phyloP scores from a whole-genome alignment of 2,113 vertebrate species.

The Alaudala cheleensis region DNA sequence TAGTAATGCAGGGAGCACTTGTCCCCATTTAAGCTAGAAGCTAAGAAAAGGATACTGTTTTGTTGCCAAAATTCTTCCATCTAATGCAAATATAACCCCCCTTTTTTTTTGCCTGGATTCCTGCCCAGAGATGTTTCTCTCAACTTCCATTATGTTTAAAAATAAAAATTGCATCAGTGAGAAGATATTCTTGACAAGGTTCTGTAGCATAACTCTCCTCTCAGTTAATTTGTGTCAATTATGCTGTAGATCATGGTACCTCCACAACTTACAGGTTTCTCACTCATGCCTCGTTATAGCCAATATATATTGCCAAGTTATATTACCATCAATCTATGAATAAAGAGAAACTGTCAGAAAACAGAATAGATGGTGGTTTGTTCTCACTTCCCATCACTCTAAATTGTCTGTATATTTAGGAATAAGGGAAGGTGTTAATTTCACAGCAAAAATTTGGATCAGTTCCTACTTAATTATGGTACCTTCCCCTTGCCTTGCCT shows the following conservation, averaged over 20 bases:
- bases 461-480: not conserved
- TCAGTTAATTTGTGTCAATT: constrained; percentile 29
- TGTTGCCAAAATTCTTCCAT: constrained; percentile 43
- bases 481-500: not conserved
- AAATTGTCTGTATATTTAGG: constrained; percentile 3
- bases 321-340: not conserved
- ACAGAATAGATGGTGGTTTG: not conserved
- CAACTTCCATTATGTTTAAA: constrained; percentile 60
- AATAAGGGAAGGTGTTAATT: not conserved
- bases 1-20: not conserved
- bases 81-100: not conserved
- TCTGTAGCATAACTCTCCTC: not conserved
- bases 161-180: constrained; percentile 37
- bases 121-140: constrained; percentile 54
- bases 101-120: constrained; percentile 40
- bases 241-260: not conserved
- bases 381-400: not conserved
- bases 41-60: constrained; percentile 36
- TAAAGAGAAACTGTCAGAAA: not conserved
- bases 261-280: constrained; percentile 9
- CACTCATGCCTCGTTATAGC: constrained; percentile 4
- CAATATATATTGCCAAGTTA: not conserved
- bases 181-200: constrained; percentile 18
- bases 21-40: constrained; percentile 15
- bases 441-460: not conserved